phyloP scores from a whole-genome alignment of 2,888 invertebrate genomes.

The Meganola albula region DNA sequence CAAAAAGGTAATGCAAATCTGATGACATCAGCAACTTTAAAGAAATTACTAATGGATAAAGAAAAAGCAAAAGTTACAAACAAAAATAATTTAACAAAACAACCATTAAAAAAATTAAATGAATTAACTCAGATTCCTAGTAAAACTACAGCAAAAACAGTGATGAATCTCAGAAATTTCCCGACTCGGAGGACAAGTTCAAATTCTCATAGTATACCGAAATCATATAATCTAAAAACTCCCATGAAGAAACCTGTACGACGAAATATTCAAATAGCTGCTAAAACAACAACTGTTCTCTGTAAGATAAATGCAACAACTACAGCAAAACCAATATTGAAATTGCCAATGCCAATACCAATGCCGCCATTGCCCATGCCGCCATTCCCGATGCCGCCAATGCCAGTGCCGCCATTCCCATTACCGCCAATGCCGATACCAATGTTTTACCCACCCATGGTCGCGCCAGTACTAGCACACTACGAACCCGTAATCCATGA shows the following conservation, averaged over 20 bases:
- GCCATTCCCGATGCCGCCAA: neutral
- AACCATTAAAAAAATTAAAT: no score
- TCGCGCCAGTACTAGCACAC: slow-evolving; percentile 38
- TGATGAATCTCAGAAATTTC: no score
- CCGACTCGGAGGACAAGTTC: no score
- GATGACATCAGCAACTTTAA: no score
- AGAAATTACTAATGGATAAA: no score
- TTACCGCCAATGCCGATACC: slow-evolving; percentile 6
- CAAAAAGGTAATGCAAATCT: no score
- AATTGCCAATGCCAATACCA: neutral
- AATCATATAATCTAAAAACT: neutral
- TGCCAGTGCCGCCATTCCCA: slow-evolving; percentile 5
- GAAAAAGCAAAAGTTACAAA: no score
- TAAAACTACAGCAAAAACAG: no score
- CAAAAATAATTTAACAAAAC: no score
- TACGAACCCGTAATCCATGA: slow-evolving; percentile 56
- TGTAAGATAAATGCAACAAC: neutral
- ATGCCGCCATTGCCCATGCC: no score
- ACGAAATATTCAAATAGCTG: neutral
- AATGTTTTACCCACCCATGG: neutral
- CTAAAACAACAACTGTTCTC: neutral
- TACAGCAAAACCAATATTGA: neutral
- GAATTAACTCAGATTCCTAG: no score
- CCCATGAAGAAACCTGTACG: neutral
- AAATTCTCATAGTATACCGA: neutral